Evolutionary conservation across 2,113 vertebrate genomes (phyloP).

Genomic region (Ceratotherium simum): DNA sequence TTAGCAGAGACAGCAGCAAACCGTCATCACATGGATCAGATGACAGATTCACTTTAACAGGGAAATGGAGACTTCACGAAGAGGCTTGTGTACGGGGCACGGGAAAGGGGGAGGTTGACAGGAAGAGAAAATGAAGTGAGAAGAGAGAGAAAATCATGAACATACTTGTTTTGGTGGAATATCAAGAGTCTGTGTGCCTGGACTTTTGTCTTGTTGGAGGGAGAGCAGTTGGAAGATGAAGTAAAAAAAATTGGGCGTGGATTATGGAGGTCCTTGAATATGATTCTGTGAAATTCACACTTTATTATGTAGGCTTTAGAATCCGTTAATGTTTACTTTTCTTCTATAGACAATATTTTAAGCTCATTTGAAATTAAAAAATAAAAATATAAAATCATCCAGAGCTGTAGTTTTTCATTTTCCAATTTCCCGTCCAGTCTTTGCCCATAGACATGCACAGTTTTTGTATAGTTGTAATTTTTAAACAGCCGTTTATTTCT

Average conservation of each 20-base stretch:
- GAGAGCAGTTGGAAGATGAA: not conserved
- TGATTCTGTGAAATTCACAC: not conserved
- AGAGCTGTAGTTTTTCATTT: not conserved
- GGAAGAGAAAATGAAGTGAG: not conserved
- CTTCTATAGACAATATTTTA: not conserved
- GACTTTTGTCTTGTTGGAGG: not conserved
- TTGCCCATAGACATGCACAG: not conserved
- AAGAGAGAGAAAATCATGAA: not conserved
- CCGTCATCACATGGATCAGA: not conserved
- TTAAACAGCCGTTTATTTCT: not conserved
- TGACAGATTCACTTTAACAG: not conserved
- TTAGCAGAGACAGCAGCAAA: not conserved
- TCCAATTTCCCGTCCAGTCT: not conserved
- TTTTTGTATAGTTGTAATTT: not conserved
- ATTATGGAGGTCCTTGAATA: not conserved
- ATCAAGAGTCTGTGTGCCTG: not conserved
- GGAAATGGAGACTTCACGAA: slow-evolving; percentile 9
- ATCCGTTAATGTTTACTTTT: not conserved
- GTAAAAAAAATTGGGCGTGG: not conserved
- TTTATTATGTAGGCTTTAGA: not conserved
- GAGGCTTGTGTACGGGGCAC: not conserved
- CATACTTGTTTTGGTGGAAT: not conserved
- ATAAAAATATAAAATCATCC: slow-evolving; percentile 3
- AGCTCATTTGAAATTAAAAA: slow-evolving; percentile 34
- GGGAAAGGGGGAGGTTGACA: not conserved